A percentile compares a stretch with the other conserved stretches of the same genome.
Conservation (phyloP, 1,140 invertebrate genomes). For the Palaemon carinicauda region DNA sequence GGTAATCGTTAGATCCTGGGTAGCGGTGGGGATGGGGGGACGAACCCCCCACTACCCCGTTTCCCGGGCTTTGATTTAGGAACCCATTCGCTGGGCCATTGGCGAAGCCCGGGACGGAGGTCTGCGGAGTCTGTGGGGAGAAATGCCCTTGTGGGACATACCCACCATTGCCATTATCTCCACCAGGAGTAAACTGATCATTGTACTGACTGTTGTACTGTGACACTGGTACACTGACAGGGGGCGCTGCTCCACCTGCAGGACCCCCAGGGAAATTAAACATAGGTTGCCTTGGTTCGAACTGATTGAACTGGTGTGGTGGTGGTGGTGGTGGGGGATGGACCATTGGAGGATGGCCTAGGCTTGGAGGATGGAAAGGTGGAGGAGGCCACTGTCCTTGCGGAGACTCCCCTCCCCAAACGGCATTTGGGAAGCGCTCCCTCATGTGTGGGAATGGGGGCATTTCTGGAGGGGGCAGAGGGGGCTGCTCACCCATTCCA, state of each 20-base stretch:
- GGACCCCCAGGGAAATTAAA: slow-evolving; percentile 52
- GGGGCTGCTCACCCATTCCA: slow-evolving; percentile 62
- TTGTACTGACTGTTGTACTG: slow-evolving; percentile 58
- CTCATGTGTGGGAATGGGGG: slow-evolving; percentile 59
- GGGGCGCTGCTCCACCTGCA: slow-evolving; percentile 46
- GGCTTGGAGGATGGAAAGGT: slow-evolving; percentile 42
- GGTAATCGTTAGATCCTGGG: slow-evolving; percentile 65
- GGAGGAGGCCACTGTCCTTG: slow-evolving; percentile 63
- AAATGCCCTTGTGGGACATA: slow-evolving; percentile 58
- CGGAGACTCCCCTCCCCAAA: slow-evolving; percentile 65
- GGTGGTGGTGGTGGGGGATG: slow-evolving; percentile 58
- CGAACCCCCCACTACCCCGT: slow-evolving; percentile 67
- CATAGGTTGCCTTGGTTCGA: slow-evolving; percentile 49
- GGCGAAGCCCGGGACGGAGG: slow-evolving; percentile 50
- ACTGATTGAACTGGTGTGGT: slow-evolving; percentile 57
- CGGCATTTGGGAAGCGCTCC: slow-evolving; percentile 67
- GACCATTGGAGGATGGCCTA: slow-evolving; percentile 60
- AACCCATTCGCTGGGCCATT: slow-evolving; percentile 64
- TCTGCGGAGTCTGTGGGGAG: slow-evolving; percentile 54
- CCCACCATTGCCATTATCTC: slow-evolving; percentile 36
- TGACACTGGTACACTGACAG: slow-evolving; percentile 53
- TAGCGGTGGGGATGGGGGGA: slow-evolving; percentile 62
- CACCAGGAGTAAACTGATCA: slow-evolving; percentile 45
- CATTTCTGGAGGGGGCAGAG: slow-evolving; percentile 63
- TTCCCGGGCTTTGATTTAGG: slow-evolving; percentile 70